Evolutionary conservation across 35 echinoderm and acorn worm genomes (phyloP), one percentile per base, ranked within the genome.

Genomic region (Strongylocentrotus purpuratus): DNA sequence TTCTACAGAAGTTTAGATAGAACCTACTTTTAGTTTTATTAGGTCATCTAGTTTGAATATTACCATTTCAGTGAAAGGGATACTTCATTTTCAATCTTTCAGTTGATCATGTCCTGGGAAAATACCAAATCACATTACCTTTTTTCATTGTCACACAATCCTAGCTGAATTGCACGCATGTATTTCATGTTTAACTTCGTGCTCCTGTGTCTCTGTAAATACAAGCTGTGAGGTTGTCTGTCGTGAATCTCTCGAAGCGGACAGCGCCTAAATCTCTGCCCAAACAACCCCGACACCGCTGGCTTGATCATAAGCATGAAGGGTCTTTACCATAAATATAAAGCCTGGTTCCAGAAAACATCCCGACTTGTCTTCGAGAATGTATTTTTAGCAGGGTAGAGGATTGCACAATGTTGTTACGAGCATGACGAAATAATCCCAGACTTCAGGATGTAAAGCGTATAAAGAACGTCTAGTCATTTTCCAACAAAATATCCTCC

Each of bases 111-210:
- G 20, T 28, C 65, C 25, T 7, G 22, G 65, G 65, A 18, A 78
- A 78, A 28, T 28, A 8, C 65, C 7, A 78, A 78, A 22, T 78
- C 1, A 78, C 65, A 78, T 78, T 78, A 78, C 22, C 65, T 78
- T 78, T 28, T 78, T n/a, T 78, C 65, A 78, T 28, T n/a, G 28
- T 22, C 65, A 78, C 65, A 78, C 65, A 4, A 22, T 22, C 20
- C 20, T 78, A 22, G 20, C 65, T 9, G 22, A n/a, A n/a, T 78
- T 28, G 7, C 65, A 78, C 65, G 65, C 65, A 22, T 78, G 65
- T n/a, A 78, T 78, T 78, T 78, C 65, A 78, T 78, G 65, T 78
- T 78, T 78, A 28, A 78, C 65, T 78, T 78, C 65, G 65, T 78
- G 65, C 28, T 78, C 20, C 65, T 8, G 7, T 78, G 65, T n/a